Conservation (phyloP, 2,797 vertebrate species). For the Rhincodon typus region DNA sequence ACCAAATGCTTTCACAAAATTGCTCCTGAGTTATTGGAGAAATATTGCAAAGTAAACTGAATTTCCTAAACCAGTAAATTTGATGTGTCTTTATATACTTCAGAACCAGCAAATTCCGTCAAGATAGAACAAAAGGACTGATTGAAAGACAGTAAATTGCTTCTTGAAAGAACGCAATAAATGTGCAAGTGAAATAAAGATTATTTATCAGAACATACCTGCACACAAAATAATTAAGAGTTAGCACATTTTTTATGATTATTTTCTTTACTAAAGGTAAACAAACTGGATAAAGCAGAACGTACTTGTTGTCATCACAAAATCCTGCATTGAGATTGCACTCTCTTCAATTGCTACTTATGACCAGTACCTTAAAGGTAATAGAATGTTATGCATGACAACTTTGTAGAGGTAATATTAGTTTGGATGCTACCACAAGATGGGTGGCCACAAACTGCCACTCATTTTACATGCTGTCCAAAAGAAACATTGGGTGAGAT, state of each 20-base stretch:
- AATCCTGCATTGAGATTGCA: background rate
- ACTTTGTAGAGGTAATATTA: background rate
- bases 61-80: background rate
- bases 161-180: constrained; percentile 15
- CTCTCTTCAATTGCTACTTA: background rate
- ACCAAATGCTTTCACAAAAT: background rate
- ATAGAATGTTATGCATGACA: background rate
- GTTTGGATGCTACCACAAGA: background rate
- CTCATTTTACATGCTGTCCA: background rate
- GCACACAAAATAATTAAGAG: constrained; percentile 16
- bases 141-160: background rate
- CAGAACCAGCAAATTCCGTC: background rate
- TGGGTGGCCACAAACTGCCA: background rate
- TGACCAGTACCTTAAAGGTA: background rate
- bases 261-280: background rate
- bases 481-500: background rate
- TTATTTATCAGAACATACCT: constrained; percentile 1
- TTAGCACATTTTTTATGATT: background rate
- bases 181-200: background rate
- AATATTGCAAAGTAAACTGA: background rate
- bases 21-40: background rate
- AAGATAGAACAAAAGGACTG: background rate
- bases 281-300: background rate
- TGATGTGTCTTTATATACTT: background rate
- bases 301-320: background rate